Evolutionary conservation across 2,113 vertebrate species (phyloP), one percentile per base, ranked within the genome.

Genomic region (Cyphomyrus plagiostoma): DNA sequence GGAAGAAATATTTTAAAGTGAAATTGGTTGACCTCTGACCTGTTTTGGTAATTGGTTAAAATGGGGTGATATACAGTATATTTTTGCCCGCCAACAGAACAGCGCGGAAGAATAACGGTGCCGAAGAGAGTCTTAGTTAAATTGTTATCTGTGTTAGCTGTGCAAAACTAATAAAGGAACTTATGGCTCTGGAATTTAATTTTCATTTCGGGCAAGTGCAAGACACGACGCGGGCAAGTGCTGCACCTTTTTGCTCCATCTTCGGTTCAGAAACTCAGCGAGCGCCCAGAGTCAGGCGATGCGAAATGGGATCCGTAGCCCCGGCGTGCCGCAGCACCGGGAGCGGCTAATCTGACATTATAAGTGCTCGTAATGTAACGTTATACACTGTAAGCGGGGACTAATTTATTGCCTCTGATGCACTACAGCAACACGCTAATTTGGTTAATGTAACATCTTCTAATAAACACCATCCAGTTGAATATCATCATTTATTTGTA

Each of bases 361-460:
- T 13, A 86, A 48, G 45, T 50, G 9, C 45, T 49, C 42, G 10
- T 86, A 13, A 86, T 86, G 48, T 80, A 42, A 80, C 30, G 74
- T 17, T 80, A 42, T 80, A 80, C 74, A 80, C 74, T 80, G 74
- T 50, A 86, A 86, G n/a, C 83, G 10, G 48, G 19, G 23, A 50
- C 46, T 86, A 35, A 87, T 88, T 88, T 88, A 88, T 88, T 88
- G 87, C 35, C 39, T 45, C 17, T 66, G 21, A 86, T 86, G 83
- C 48, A 48, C 19, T 83, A 46, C 19, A 42, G 35, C 42, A 46
- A 35, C 74, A 46, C 46, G 21, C 82, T 88, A 66, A 62, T 39
- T 58, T 49, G n/a, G 86, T 66, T 88, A 30, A n/a, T 48, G 21
- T 70, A 53, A 21, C 82, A 50, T 26, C 50, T 39, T 87, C 86